Percentiles rank a stretch among this genome's conserved stretches.
Conservation (phyloP, 2,113 vertebrate species). For the Nanorana parkeri region DNA sequence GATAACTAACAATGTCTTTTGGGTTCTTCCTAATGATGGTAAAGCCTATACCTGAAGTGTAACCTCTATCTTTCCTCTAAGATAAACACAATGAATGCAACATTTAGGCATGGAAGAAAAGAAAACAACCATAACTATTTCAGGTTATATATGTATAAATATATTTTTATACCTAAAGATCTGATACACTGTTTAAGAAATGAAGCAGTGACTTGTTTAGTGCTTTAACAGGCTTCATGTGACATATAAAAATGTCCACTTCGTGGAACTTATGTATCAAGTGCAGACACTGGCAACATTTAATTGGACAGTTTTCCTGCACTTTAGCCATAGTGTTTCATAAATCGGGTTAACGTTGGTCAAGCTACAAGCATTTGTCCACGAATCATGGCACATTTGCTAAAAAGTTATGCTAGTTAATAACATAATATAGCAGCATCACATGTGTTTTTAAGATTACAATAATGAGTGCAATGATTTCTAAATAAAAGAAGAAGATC, state of each 20-base stretch:
- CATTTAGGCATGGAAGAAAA: constrained; percentile 11
- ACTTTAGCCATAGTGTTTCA: background rate
- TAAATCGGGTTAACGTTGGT: background rate
- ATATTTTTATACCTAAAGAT: constrained; percentile 39
- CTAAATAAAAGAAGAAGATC: too few relatives aligned
- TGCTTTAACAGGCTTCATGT: constrained; percentile 3
- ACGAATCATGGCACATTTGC: background rate
- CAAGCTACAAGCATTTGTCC: background rate
- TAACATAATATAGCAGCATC: background rate
- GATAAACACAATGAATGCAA: constrained; percentile 28
- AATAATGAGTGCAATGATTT: background rate
- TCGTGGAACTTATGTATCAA: background rate
- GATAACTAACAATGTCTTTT: constrained; percentile 22
- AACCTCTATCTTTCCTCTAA: background rate
- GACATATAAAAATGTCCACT: background rate
- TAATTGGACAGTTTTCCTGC: background rate
- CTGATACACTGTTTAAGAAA: background rate
- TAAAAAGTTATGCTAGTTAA: background rate
- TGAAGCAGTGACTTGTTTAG: constrained; percentile 13
- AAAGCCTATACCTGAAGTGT: constrained; percentile 9
- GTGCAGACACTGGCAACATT: background rate
- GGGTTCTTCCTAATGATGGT: constrained; percentile 32
- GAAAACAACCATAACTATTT: constrained; percentile 30
- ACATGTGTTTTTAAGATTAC: background rate
- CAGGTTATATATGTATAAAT: constrained; percentile 37